Evolutionary conservation across 2,113 vertebrate genomes (phyloP).

Genomic region (Heterocephalus glaber): DNA sequence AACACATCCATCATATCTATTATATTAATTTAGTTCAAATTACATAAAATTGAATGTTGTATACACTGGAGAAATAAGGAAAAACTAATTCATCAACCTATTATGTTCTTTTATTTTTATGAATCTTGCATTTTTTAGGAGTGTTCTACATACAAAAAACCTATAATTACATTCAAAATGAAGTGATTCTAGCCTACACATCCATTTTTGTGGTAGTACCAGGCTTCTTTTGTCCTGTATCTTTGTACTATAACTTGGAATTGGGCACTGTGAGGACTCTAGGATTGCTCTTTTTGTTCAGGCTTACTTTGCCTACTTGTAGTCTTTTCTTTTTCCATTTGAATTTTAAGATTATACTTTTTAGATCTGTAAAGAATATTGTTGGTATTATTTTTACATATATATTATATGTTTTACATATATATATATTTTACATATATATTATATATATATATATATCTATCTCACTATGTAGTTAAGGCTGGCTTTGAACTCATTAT

Average conservation of each 20-base stretch:
- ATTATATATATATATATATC: no score
- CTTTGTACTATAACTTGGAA: background rate
- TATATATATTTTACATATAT: no score
- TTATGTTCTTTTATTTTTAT: background rate
- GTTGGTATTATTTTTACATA: no score
- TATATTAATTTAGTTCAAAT: background rate
- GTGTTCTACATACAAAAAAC: background rate
- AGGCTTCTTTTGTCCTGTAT: background rate
- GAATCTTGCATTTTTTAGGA: background rate
- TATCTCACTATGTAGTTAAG: no score
- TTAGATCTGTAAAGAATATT: background rate
- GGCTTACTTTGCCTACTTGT: background rate
- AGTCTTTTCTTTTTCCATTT: background rate
- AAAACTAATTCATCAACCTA: background rate
- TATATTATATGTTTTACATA: no score
- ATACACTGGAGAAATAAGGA: background rate
- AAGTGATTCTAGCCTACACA: background rate
- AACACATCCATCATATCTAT: background rate
- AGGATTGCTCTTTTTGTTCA: background rate
- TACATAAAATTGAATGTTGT: background rate
- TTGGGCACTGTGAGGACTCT: background rate
- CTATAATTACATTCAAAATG: background rate
- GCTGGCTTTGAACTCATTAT: no score
- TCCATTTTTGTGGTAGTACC: background rate
- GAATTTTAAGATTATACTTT: background rate